A percentile compares a stretch with the other conserved stretches of the same genome.
Evolutionary conservation across 2,888 invertebrate species (phyloP).

Genomic region (Tupiocoris notatus): DNA sequence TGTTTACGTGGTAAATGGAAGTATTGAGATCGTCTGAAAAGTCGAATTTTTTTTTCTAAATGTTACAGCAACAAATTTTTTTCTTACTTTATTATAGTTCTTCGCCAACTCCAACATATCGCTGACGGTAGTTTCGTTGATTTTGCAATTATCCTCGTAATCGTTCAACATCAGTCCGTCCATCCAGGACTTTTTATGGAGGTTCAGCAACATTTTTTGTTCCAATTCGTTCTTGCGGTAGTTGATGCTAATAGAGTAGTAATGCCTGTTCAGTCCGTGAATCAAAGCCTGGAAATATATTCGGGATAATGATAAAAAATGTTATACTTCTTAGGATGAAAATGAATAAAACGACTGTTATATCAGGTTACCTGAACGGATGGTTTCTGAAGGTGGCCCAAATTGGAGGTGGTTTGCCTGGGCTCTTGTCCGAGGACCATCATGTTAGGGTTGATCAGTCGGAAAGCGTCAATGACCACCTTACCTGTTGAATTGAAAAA

Average conservation of each 20-base stretch:
- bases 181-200: conserved; percentile 99
- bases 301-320: not conserved
- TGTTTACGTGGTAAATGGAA: too few species aligned
- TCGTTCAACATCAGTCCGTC: conserved; percentile 88
- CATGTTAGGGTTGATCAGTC: conserved; percentile 98
- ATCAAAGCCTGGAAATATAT: conserved; percentile 77
- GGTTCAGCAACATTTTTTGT: conserved; percentile 97
- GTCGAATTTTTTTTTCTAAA: too few species aligned
- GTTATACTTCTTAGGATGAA: conserved; percentile 3
- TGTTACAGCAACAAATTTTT: conserved; percentile 52
- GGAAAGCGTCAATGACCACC: conserved; percentile 99
- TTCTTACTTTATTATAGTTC: conserved; percentile 79
- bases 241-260: conserved; percentile 99
- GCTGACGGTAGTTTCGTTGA: conserved; percentile 90
- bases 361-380: conserved; percentile 77
- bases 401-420: conserved; percentile 96
- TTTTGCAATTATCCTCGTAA: conserved; percentile 87
- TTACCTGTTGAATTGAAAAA: too few species aligned
- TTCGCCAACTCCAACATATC: conserved; percentile 97
- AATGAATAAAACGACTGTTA: conserved; percentile 8
- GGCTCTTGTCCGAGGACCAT: conserved; percentile 99
- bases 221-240: conserved; percentile 98
- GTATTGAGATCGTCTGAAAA: too few species aligned
- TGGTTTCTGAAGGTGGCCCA: conserved; percentile 97
- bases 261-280: conserved; percentile 97